Evolutionary conservation across 2,888 invertebrate species (phyloP), one percentile per base, ranked within the genome.

Genomic region (Acrobasis suavella): DNA sequence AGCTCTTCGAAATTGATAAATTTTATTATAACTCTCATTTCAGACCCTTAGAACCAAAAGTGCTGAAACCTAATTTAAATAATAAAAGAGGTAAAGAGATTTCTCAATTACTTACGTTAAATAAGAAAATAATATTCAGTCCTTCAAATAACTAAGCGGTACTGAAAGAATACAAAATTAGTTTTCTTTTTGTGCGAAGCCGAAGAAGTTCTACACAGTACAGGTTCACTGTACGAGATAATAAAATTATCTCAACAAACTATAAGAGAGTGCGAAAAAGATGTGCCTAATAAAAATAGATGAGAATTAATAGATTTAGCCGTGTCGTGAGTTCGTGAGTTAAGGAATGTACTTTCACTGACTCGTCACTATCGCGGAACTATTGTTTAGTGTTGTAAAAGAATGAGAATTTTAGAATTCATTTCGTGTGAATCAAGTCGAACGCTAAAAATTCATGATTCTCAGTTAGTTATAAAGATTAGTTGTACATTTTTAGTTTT

Each of bases 311-410:
- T 22, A 54, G 54, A 58, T 58, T 46, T 46, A 39, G 14, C 12
- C 39, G 46, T 22, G 22, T 17, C 39, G 46, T 22, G 22, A 22
- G 22, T 22, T 22, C 22, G 22, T 22, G 62, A 64, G 60, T 63
- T 51, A 69, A 72, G 74, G 76, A 81, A 79, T 82, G 74, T 73
- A 81, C 82, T 81, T 81, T 82, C 81, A 79, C 81, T 77, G 56
- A 62, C 68, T 68, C 63, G 76, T 72, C 70, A 70, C 64, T 72
- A 64, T 69, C 63, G 64, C 65, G 66, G 62, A 64, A 69, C 63
- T 65, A 62, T 54, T 60, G 69, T 65, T 22, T 22, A 22, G 22
- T 22, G 22, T 22, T 22, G 22, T 22, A 22, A 22, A 22, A 22
- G 2, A 22, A 1, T 22, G 22, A 22, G 22, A 22, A 1, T 22